phyloP scores from a whole-genome alignment of 2,888 invertebrate species.

The Podabrus alpinus region DNA sequence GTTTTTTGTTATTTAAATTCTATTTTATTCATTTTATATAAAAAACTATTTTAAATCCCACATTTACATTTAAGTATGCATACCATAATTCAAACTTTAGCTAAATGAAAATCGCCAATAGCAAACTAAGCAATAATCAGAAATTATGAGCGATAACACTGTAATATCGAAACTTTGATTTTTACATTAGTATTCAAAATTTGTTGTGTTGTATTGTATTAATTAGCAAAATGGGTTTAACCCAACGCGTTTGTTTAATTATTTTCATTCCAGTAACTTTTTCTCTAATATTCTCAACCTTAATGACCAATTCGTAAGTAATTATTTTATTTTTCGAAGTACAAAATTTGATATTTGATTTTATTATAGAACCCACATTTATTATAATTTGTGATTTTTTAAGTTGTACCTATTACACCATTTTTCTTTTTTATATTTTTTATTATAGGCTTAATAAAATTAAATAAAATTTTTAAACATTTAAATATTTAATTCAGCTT shows the following conservation, averaged over 20 bases:
- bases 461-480: too few species aligned
- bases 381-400: too few species aligned
- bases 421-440: too few species aligned
- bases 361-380: too few species aligned
- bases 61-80: too few species aligned
- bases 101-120: neutral
- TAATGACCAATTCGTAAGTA: neutral
- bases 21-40: too few species aligned
- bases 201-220: neutral
- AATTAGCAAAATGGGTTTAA: neutral
- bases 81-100: neutral
- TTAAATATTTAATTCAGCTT: too few species aligned
- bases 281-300: neutral
- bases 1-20: too few species aligned
- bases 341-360: too few species aligned
- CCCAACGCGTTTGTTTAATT: neutral
- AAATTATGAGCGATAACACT: neutral
- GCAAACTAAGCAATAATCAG: neutral
- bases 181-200: neutral
- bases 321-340: neutral
- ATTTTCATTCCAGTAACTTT: neutral
- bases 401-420: too few species aligned
- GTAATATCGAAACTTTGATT: neutral
- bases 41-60: too few species aligned
- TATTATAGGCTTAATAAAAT: too few species aligned